Evolutionary conservation across 2,113 vertebrate genomes (phyloP).

Genomic region (Podarcis cretensis): DNA sequence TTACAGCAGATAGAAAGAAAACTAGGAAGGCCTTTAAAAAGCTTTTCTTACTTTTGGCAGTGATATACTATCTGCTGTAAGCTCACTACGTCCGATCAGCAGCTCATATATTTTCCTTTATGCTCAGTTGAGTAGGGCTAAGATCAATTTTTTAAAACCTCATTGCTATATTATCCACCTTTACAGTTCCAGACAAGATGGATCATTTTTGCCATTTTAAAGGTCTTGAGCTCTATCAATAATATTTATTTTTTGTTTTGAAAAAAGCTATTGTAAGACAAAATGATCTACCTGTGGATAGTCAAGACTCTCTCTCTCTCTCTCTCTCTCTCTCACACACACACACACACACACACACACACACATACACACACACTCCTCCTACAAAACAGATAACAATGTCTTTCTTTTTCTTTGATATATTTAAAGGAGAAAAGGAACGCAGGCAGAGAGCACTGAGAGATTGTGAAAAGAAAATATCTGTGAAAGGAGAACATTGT

Average conservation of each 20-base stretch:
- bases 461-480: slow-evolving; percentile 23
- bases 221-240: slow-evolving; percentile 41
- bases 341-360: not conserved
- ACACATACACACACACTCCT: not conserved
- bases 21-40: slow-evolving; percentile 52
- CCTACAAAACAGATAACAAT: slow-evolving; percentile 8
- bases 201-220: slow-evolving; percentile 63
- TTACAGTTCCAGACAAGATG: slow-evolving; percentile 48
- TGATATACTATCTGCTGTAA: slow-evolving; percentile 57
- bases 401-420: slow-evolving; percentile 5
- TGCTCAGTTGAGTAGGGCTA: slow-evolving; percentile 60
- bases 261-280: slow-evolving; percentile 36
- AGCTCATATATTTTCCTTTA: slow-evolving; percentile 72
- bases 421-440: not conserved
- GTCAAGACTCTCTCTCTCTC: not conserved
- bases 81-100: slow-evolving; percentile 57
- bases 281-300: slow-evolving; percentile 23
- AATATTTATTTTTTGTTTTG: not conserved
- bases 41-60: slow-evolving; percentile 59
- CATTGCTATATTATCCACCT: slow-evolving; percentile 63
- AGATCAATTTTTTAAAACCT: slow-evolving; percentile 71
- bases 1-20: slow-evolving; percentile 54
- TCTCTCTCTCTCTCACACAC: not conserved
- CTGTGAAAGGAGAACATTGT: slow-evolving; percentile 12
- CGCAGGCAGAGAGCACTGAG: slow-evolving; percentile 1